Base-by-base conservation (phyloP, 1,140 invertebrate genomes). In the Rhopalosiphum padi region DNA sequence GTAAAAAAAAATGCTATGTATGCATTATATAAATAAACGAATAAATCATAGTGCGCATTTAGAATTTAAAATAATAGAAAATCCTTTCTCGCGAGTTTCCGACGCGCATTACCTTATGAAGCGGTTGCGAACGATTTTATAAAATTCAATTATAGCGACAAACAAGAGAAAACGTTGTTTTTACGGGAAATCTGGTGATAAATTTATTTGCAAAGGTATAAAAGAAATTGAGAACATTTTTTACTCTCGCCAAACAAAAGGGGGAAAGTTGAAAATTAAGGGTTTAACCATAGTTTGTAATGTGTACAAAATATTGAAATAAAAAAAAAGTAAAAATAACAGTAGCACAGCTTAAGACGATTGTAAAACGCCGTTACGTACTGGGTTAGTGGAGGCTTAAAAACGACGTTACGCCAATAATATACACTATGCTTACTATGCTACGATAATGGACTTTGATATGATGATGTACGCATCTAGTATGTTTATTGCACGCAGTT, bases 41-140 rank as follows among this genome's bases (percentile, higher is more conserved):
- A 89, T 51, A 89, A 89, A 53, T 89, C 48, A 51, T 53, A 53
- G n/a, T 21, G 25, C 1, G 48, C 22, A 53, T 35, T 89, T 53
- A 53, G 87, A 53, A 89, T 89, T 37, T 89, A 23, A 89, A 89
- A 53, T 89, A 89, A 88, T 88, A 88, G n/a, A n/a, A 46, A 41
- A 41, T 87, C 21, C 53, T 53, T 37, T 37, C 83, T 25, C 37
- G 2, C 1, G 37, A 53, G 48, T 89, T 35, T 30, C 60, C 30
- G 60, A 21, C 35, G 53, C n/a, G 87, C 86, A 35, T 53, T 55
- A 23, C 48, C 8, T n/a, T 68, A 68, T 68, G 60, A 85, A 85
- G 37, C 22, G 22, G 35, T 85, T 43, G 37, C 11, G 9, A 86
- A 46, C 25, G 41, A 43, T 46, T 86, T 86, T 86, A 18, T 4